These are phyloP conservation scores for Drosophila orena DNA, from an alignment of 1,140 invertebrate species.

Conservation along the genomic window DNA sequence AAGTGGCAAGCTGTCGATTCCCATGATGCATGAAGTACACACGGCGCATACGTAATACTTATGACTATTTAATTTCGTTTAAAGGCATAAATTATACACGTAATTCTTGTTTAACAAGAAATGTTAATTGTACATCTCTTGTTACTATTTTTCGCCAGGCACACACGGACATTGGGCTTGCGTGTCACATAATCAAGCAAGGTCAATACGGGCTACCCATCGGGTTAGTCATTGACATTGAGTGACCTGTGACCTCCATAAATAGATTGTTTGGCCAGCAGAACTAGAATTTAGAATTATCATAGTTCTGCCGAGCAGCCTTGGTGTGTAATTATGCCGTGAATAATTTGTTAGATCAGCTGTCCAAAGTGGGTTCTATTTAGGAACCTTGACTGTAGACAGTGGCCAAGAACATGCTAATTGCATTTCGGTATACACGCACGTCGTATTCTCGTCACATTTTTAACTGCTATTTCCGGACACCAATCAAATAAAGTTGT, in stretches of 20 bases:
- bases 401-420: conserved; percentile 1
- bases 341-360: conserved; percentile 15
- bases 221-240: conserved; percentile 41
- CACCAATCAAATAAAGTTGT: neutral
- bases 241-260: conserved; percentile 31
- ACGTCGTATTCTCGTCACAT: neutral
- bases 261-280: conserved; percentile 9
- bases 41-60: conserved; percentile 30
- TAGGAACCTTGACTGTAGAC: conserved; percentile 8
- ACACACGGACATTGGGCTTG: neutral
- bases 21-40: conserved; percentile 18
- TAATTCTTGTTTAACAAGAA: neutral
- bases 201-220: conserved; percentile 18
- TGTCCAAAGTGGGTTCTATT: conserved; percentile 14
- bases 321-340: conserved; percentile 21
- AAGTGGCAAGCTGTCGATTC: conserved; percentile 37
- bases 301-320: conserved; percentile 9
- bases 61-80: conserved; percentile 43
- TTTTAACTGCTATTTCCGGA: neutral
- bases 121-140: conserved; percentile 9
- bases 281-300: conserved; percentile 13
- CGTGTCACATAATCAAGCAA: conserved; percentile 24
- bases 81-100: conserved; percentile 25
- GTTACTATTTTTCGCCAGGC: neutral
- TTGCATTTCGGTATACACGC: neutral